A percentile compares a stretch with the other conserved stretches of the same genome.
These are phyloP conservation scores for Idaea biselata DNA, from an alignment of 2,888 invertebrate genomes.

Conservation along the genomic window DNA sequence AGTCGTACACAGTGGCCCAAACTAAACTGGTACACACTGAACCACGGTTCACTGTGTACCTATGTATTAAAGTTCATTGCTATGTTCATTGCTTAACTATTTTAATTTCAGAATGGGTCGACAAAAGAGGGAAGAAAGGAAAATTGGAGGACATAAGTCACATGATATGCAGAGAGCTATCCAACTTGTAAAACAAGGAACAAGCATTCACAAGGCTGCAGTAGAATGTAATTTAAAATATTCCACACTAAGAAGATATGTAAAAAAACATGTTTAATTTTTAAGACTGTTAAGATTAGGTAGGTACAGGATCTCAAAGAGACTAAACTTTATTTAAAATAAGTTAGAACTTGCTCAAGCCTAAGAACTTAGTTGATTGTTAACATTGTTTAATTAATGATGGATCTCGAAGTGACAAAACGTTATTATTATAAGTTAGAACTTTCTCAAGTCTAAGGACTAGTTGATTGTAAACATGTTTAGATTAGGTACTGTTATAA, in stretches of 20 bases:
- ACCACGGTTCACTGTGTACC: conserved; percentile 3
- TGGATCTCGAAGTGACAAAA: too few species aligned
- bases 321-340: too few species aligned
- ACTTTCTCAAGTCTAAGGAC: too few species aligned
- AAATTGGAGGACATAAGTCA: conserved; percentile 1
- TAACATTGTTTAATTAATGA: too few species aligned
- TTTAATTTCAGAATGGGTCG: background rate
- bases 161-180: conserved; percentile 5
- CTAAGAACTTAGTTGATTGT: too few species aligned
- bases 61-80: background rate
- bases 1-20: conserved; percentile 1
- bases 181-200: conserved; percentile 3
- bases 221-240: conserved; percentile 5
- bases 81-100: too few species aligned
- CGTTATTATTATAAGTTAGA: too few species aligned
- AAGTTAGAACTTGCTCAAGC: too few species aligned
- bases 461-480: too few species aligned
- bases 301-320: too few species aligned
- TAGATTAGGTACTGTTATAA: too few species aligned
- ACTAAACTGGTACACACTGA: background rate
- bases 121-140: background rate
- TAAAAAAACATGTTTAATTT: conserved; percentile 8
- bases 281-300: too few species aligned
- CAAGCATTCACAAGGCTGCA: conserved; percentile 4
- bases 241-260: conserved; percentile 4